Evolutionary conservation across 1,140 invertebrate species (phyloP).

Genomic region (Trypoxylus dichotomus): DNA sequence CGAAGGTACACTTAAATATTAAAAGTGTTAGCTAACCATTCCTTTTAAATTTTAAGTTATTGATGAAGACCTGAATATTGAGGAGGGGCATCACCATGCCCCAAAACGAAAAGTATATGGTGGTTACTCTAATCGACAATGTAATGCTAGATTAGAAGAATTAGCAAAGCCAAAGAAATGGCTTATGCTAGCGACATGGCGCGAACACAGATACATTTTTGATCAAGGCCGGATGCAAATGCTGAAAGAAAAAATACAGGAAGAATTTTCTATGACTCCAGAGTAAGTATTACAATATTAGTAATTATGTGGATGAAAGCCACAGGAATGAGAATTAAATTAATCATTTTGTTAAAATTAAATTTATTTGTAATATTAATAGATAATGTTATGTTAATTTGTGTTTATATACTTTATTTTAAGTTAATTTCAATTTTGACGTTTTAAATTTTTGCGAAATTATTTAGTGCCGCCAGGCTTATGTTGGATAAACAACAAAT

Average conservation of each 20-base stretch:
- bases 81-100: not conserved
- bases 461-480: too few species aligned
- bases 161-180: slow-evolving; percentile 42
- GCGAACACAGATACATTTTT: slow-evolving; percentile 39
- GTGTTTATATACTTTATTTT: too few species aligned
- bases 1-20: not conserved
- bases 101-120: slow-evolving; percentile 1
- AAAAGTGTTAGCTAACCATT: not conserved
- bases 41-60: not conserved
- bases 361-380: too few species aligned
- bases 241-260: slow-evolving; percentile 41
- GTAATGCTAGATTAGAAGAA: slow-evolving; percentile 43
- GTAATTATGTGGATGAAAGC: not conserved
- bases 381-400: too few species aligned
- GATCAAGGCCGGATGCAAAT: slow-evolving; percentile 39
- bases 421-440: too few species aligned
- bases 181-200: slow-evolving; percentile 40
- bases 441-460: too few species aligned
- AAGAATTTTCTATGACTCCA: slow-evolving; percentile 47
- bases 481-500: too few species aligned
- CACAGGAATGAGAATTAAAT: not conserved
- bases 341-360: too few species aligned
- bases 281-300: slow-evolving; percentile 32
- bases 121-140: slow-evolving; percentile 30
- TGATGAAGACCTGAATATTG: not conserved